A percentile compares a stretch with the other conserved stretches of the same genome.
phyloP scores from a whole-genome alignment of 2,888 invertebrate species.

The Apoda limacodes region DNA sequence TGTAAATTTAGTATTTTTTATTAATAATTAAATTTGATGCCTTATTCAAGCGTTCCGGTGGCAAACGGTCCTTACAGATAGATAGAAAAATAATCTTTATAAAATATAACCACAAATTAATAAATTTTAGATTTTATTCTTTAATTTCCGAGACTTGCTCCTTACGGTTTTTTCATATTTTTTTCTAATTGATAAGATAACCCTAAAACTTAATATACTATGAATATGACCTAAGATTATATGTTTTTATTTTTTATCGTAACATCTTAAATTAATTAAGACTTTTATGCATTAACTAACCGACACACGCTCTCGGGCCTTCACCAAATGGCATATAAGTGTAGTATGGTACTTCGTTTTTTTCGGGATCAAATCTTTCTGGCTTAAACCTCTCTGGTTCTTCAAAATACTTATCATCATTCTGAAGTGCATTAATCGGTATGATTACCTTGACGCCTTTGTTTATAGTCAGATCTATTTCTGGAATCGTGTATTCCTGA shows the following conservation, averaged over 20 bases:
- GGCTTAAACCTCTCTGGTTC: conserved; percentile 46
- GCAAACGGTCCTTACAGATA: too few species aligned
- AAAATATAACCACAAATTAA: too few species aligned
- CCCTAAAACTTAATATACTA: too few species aligned
- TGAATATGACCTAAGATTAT: too few species aligned
- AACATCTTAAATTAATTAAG: not conserved
- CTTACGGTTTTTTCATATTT: too few species aligned
- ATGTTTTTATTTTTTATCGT: not conserved
- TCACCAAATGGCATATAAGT: conserved; percentile 50
- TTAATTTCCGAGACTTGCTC: too few species aligned
- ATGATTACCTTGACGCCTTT: conserved; percentile 41
- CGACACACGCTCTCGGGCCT: conserved; percentile 51
- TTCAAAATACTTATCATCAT: conserved; percentile 45
- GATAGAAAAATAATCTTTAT: too few species aligned
- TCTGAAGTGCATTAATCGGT: conserved; percentile 49
- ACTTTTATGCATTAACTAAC: conserved; percentile 40
- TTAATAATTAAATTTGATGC: too few species aligned
- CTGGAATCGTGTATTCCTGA: conserved; percentile 47
- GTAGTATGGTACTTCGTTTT: conserved; percentile 35
- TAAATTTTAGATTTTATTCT: too few species aligned
- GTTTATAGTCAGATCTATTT: conserved; percentile 41
- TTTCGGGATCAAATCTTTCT: conserved; percentile 40
- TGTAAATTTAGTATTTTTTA: too few species aligned
- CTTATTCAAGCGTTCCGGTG: too few species aligned
- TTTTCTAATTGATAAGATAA: too few species aligned